A percentile compares a stretch with the other conserved stretches of the same genome.
Evolutionary conservation across 2,113 vertebrate genomes (phyloP).

Genomic region (Irena cyanogastra): DNA sequence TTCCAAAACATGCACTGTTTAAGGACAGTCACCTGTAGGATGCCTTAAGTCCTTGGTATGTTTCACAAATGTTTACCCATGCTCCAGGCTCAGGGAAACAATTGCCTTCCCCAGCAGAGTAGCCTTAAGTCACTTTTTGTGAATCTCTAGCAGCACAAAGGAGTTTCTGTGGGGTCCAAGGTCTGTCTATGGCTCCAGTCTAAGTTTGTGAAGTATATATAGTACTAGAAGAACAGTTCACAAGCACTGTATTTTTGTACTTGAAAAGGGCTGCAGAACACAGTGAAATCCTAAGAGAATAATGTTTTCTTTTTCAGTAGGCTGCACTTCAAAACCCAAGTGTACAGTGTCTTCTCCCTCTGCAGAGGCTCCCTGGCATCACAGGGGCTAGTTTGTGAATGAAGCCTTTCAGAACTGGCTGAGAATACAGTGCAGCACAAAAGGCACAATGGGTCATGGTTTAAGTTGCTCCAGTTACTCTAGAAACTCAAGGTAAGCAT

Average conservation of each 20-base stretch:
- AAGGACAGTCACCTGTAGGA: background rate
- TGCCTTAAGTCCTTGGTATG: background rate
- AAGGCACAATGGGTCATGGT: accelerated
- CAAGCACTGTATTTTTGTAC: background rate
- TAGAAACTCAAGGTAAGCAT: background rate
- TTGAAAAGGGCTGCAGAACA: background rate
- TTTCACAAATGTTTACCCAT: background rate
- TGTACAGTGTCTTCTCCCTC: background rate
- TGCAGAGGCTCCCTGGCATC: background rate
- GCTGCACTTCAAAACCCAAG: background rate
- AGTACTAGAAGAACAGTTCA: background rate
- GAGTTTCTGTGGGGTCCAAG: background rate
- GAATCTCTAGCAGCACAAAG: background rate
- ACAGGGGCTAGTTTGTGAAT: background rate
- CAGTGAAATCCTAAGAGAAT: background rate
- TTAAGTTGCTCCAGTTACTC: background rate
- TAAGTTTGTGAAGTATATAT: background rate
- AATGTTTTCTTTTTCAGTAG: background rate
- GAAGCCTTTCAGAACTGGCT: background rate
- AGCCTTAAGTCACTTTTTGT: background rate
- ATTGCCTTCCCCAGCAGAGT: background rate
- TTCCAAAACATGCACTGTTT: background rate
- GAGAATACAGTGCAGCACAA: background rate
- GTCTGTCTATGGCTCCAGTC: background rate
- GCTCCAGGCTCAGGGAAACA: background rate